A percentile compares a stretch with the other conserved stretches of the same genome.
Evolutionary conservation across 2,888 invertebrate species (phyloP).

Genomic region (Scrobipalpa atriplicella): DNA sequence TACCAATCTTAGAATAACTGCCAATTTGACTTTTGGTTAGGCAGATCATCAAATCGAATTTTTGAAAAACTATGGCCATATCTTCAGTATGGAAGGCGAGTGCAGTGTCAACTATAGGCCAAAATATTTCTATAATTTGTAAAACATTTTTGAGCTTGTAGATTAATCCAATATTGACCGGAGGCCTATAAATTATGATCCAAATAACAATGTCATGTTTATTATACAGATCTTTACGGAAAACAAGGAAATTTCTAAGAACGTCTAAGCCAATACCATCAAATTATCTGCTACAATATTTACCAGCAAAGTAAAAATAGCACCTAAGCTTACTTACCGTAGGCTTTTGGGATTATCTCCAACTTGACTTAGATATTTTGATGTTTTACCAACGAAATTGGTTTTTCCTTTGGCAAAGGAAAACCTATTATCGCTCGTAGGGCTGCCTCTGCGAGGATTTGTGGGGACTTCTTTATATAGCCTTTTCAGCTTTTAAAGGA

Average conservation of each 20-base stretch:
- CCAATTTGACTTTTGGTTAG: too few species aligned
- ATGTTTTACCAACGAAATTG: constrained; percentile 71
- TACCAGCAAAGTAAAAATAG: constrained; percentile 33
- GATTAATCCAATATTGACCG: too few species aligned
- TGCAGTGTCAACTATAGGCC: too few species aligned
- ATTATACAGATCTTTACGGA: too few species aligned
- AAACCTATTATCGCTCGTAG: constrained; percentile 61
- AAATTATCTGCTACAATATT: constrained; percentile 1
- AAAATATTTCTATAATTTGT: too few species aligned
- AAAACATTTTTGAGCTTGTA: too few species aligned
- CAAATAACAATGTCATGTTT: too few species aligned
- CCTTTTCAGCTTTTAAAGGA: constrained; percentile 30
- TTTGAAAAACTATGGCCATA: too few species aligned
- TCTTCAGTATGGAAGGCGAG: too few species aligned
- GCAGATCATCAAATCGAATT: too few species aligned
- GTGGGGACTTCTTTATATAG: neutral
- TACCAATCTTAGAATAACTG: too few species aligned
- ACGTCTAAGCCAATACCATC: neutral
- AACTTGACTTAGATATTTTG: constrained; percentile 71
- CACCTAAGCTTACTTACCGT: constrained; percentile 60
- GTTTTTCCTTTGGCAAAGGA: constrained; percentile 65
- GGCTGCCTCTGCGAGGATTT: constrained; percentile 23
- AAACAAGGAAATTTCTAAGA: neutral
- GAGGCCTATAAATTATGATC: too few species aligned
- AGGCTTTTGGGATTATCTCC: constrained; percentile 61